These are phyloP conservation scores for Paradoxurus hermaphroditus DNA, from an alignment of 2,113 vertebrate genomes.

Conservation along the genomic window DNA sequence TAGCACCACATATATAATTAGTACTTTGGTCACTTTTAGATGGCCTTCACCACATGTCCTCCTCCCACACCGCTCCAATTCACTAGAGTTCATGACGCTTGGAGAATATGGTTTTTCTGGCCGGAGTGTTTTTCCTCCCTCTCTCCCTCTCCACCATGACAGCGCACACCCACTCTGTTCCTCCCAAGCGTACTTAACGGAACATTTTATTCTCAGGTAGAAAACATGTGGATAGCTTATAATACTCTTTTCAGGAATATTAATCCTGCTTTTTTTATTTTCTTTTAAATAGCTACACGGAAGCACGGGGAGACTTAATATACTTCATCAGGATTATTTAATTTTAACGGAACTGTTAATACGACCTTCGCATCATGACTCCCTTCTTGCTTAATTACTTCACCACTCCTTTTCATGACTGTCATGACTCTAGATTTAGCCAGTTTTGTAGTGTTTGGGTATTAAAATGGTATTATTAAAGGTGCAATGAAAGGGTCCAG, in stretches of 20 bases:
- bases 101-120: neutral
- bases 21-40: neutral
- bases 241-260: slow-evolving; percentile 45
- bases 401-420: slow-evolving; percentile 37
- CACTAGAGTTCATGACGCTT: neutral
- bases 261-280: slow-evolving; percentile 59
- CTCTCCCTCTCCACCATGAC: neutral
- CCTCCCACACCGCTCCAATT: neutral
- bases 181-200: neutral
- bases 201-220: slow-evolving; percentile 46
- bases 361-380: slow-evolving; percentile 61
- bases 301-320: slow-evolving; percentile 58
- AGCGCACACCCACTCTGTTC: neutral
- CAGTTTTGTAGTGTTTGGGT: slow-evolving; percentile 49
- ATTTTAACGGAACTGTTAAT: slow-evolving; percentile 65
- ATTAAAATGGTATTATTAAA: slow-evolving; percentile 59
- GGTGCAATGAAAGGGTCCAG: slow-evolving; percentile 18
- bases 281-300: slow-evolving; percentile 40
- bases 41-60: neutral
- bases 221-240: slow-evolving; percentile 14
- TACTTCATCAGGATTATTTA: slow-evolving; percentile 53
- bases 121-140: neutral
- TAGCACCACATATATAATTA: neutral
- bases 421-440: slow-evolving; percentile 6
- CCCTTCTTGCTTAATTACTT: slow-evolving; percentile 58